Percentiles rank a stretch among this genome's conserved stretches.
Evolutionary conservation across 2,888 invertebrate genomes (phyloP).

Genomic region (Bursaphelenchus okinawaensis): DNA sequence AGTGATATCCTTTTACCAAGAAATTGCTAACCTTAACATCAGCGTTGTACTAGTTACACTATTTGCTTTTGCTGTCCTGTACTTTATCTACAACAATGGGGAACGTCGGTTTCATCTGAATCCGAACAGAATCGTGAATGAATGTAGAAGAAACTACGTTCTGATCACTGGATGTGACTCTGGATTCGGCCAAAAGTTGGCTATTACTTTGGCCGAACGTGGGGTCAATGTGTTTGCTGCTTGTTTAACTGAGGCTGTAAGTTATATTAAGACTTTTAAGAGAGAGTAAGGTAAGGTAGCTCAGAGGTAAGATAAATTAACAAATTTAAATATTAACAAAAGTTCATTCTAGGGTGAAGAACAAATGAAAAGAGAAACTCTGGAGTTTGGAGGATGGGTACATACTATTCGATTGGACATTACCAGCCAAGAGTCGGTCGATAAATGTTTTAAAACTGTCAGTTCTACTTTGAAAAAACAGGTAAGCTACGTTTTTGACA

Average conservation of each 20-base stretch:
- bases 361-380: conserved; percentile 58
- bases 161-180: conserved; percentile 29
- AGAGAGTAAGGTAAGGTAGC: no score
- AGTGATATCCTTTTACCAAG: neutral
- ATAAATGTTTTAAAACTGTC: conserved; percentile 60
- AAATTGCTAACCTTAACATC: neutral
- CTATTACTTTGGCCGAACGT: conserved; percentile 61
- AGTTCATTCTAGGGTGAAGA: conserved; percentile 62
- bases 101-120: neutral
- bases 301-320: no score
- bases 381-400: conserved; percentile 55
- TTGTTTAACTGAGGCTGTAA: conserved; percentile 62
- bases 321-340: neutral
- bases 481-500: no score
- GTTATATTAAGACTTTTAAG: no score
- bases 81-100: neutral
- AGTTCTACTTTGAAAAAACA: conserved; percentile 15
- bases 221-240: conserved; percentile 75
- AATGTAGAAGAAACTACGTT: conserved; percentile 16
- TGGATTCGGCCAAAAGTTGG: conserved; percentile 58
- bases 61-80: neutral
- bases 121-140: neutral
- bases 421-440: conserved; percentile 67
- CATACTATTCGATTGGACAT: conserved; percentile 65
- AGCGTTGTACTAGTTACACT: neutral